phyloP scores from a whole-genome alignment of 2,888 invertebrate species.

The Mactromeris polynyma region DNA sequence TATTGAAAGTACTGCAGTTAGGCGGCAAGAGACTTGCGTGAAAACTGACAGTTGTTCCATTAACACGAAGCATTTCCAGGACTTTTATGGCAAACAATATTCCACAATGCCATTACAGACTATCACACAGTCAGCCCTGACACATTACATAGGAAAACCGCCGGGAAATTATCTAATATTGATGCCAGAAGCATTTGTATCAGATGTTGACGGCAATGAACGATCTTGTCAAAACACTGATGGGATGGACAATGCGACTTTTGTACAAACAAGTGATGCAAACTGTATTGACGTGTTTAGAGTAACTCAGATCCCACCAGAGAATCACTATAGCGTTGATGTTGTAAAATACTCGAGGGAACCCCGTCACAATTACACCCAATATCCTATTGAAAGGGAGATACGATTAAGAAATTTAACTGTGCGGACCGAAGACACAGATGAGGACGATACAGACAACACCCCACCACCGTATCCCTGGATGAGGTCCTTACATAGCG shows the following conservation, averaged over 20 bases:
- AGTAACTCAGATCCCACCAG: conserved; percentile 17
- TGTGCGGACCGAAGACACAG: neutral
- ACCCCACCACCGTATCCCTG: conserved; percentile 40
- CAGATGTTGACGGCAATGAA: neutral
- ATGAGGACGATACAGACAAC: neutral
- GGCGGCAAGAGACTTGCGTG: neutral
- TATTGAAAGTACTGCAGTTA: neutral
- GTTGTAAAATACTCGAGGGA: neutral
- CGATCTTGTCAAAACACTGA: neutral
- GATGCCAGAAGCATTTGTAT: conserved; percentile 17
- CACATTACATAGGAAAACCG: neutral
- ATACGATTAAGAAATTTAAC: neutral
- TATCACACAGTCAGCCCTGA: neutral
- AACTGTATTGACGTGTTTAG: conserved; percentile 28
- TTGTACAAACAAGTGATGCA: neutral
- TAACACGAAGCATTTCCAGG: neutral
- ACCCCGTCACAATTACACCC: neutral
- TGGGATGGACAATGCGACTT: neutral
- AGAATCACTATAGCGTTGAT: conserved; percentile 17
- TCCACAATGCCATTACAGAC: neutral
- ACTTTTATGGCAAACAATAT: neutral
- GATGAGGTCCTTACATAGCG: conserved; percentile 43
- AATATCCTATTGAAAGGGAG: neutral
- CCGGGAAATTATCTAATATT: conserved; percentile 29
- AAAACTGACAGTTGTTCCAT: neutral